phyloP scores from a whole-genome alignment of 2,797 vertebrate species.

The Sibirionetta formosa region DNA sequence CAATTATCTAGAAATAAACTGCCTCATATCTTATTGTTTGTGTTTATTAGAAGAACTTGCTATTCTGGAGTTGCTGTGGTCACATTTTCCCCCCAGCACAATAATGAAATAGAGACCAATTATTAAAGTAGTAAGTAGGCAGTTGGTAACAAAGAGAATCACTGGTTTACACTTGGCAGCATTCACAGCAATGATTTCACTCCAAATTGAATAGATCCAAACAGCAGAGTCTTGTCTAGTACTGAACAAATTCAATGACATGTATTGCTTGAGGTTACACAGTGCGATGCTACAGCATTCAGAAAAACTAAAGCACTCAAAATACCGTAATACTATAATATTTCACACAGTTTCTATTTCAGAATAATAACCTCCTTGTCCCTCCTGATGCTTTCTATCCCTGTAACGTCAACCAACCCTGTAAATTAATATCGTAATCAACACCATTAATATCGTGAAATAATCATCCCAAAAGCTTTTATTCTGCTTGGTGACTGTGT shows the following conservation, averaged over 20 bases:
- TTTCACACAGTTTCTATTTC: neutral
- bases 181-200: neutral
- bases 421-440: neutral
- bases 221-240: neutral
- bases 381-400: neutral
- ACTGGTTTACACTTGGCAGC: neutral
- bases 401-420: neutral
- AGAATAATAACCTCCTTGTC: neutral
- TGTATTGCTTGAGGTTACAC: neutral
- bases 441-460: neutral
- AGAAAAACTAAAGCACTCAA: neutral
- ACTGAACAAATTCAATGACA: conserved; percentile 19
- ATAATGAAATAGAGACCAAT: neutral
- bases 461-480: neutral
- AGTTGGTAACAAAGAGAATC: neutral
- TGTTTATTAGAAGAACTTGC: neutral
- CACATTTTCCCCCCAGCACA: conserved; percentile 15
- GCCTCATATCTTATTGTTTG: neutral
- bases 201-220: conserved; percentile 7
- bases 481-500: neutral
- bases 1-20: conserved; percentile 15
- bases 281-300: neutral
- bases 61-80: neutral
- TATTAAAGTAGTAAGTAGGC: conserved; percentile 18
- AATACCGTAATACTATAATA: neutral